These are phyloP conservation scores for Opisthograptis luteolata DNA, from an alignment of 2,888 invertebrate genomes.

Conservation along the genomic window DNA sequence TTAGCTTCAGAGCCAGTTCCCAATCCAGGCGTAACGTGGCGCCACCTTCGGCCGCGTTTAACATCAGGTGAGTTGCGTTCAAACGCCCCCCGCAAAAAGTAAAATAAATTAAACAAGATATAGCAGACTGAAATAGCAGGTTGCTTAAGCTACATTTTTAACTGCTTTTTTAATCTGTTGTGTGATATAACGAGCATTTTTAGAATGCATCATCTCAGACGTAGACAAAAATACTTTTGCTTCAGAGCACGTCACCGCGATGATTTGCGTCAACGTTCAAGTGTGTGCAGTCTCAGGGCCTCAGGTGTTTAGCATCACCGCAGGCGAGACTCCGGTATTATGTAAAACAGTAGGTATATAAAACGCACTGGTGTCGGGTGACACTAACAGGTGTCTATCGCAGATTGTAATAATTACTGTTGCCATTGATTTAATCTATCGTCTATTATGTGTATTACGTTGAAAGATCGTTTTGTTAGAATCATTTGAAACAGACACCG, in stretches of 20 bases:
- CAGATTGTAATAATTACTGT: slow-evolving; percentile 57
- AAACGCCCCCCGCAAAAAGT: no score
- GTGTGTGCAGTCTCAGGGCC: slow-evolving; percentile 37
- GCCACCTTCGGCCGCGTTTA: no score
- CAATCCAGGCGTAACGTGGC: no score
- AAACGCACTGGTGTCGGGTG: slow-evolving; percentile 61
- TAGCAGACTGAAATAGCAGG: no score
- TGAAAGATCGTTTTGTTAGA: no score
- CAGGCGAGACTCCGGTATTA: slow-evolving; percentile 58
- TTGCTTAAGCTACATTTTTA: no score
- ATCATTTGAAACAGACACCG: no score
- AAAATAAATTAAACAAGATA: no score
- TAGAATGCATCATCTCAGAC: slow-evolving; percentile 9
- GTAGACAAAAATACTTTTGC: slow-evolving; percentile 22
- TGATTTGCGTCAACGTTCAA: slow-evolving; percentile 37
- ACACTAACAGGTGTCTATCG: slow-evolving; percentile 66
- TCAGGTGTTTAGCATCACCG: slow-evolving; percentile 48
- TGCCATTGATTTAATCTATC: slow-evolving; percentile 42
- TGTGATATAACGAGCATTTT: no score
- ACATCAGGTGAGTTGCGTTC: no score
- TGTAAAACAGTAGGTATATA: slow-evolving; percentile 60
- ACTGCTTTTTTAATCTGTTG: no score
- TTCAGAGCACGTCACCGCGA: slow-evolving; percentile 18
- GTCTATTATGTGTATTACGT: slow-evolving; percentile 1
- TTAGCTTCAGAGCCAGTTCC: no score